A percentile compares a stretch with the other conserved stretches of the same genome.
These are phyloP conservation scores for Caenorhabditis drosophilae DNA, from an alignment of 2,888 invertebrate species.

Conservation along the genomic window DNA sequence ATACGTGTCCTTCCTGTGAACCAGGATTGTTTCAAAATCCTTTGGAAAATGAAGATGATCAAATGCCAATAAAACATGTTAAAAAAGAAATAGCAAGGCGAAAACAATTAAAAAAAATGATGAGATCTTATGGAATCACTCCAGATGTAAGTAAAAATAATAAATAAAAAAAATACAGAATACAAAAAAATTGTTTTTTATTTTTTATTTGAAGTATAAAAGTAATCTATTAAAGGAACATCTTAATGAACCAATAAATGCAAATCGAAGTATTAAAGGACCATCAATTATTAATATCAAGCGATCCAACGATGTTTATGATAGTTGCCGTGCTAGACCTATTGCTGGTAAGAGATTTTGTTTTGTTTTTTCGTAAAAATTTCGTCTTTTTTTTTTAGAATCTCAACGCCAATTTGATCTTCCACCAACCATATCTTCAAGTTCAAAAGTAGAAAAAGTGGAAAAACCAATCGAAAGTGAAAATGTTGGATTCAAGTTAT, in stretches of 20 bases:
- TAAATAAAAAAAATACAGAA: too few relatives aligned
- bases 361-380: too few relatives aligned
- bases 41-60: conserved; percentile 11
- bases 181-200: too few relatives aligned
- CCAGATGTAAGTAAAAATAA: conserved; percentile 13
- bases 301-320: conserved; percentile 38
- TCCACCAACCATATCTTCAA: conserved; percentile 17
- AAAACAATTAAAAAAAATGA: conserved; percentile 77
- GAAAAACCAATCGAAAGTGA: conserved; percentile 38
- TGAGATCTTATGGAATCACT: conserved; percentile 77
- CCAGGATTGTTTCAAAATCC: conserved; percentile 76
- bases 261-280: conserved; percentile 6
- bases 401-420: conserved; percentile 17
- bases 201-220: conserved; percentile 36
- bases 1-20: conserved; percentile 91
- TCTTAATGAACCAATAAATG: neutral
- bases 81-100: conserved; percentile 69
- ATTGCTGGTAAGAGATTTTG: conserved; percentile 27
- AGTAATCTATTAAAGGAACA: neutral
- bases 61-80: conserved; percentile 13
- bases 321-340: conserved; percentile 51
- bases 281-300: conserved; percentile 24
- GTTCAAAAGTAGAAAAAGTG: conserved; percentile 11
- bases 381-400: too few relatives aligned
- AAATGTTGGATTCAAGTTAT: conserved; percentile 82